phyloP scores from a whole-genome alignment of 2,888 invertebrate species.

The Machimus atricapillus region DNA sequence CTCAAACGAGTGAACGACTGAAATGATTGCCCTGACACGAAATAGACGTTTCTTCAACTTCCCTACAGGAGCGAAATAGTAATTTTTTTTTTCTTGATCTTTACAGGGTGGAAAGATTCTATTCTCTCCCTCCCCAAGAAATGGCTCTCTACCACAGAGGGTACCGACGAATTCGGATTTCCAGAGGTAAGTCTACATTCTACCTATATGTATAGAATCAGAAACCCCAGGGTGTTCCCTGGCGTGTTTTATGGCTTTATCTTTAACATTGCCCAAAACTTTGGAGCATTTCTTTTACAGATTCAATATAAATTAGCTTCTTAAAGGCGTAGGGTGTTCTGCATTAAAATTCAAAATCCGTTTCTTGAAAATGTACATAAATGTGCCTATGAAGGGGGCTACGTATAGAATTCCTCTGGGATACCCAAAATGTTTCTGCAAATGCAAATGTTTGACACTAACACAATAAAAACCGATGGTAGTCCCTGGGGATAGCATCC shows the following conservation, averaged over 20 bases:
- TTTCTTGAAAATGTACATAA: slow-evolving; percentile 11
- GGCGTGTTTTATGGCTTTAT: slow-evolving; percentile 2
- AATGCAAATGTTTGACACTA: slow-evolving; percentile 51
- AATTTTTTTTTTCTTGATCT: slow-evolving; percentile 46
- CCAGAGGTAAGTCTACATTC: slow-evolving; percentile 59
- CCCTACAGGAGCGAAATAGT: neutral
- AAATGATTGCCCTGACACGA: slow-evolving; percentile 15
- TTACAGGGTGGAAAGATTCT: slow-evolving; percentile 78
- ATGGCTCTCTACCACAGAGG: slow-evolving; percentile 67
- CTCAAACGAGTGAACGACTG: neutral
- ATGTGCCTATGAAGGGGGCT: neutral
- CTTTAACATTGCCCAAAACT: neutral
- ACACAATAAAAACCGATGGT: slow-evolving; percentile 47
- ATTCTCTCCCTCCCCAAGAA: slow-evolving; percentile 75
- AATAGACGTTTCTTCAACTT: neutral
- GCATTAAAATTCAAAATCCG: slow-evolving; percentile 42
- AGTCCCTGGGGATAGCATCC: slow-evolving; percentile 34
- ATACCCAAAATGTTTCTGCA: slow-evolving; percentile 41
- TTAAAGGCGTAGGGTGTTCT: neutral
- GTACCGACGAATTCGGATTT: slow-evolving; percentile 62
- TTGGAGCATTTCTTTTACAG: neutral
- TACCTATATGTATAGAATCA: neutral
- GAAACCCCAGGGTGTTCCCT: neutral
- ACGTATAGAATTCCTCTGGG: slow-evolving; percentile 16
- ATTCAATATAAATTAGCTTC: slow-evolving; percentile 23